Evolutionary conservation across 2,888 invertebrate species (phyloP), one percentile per base, ranked within the genome.

Genomic region (Notocelia uddmanniana): DNA sequence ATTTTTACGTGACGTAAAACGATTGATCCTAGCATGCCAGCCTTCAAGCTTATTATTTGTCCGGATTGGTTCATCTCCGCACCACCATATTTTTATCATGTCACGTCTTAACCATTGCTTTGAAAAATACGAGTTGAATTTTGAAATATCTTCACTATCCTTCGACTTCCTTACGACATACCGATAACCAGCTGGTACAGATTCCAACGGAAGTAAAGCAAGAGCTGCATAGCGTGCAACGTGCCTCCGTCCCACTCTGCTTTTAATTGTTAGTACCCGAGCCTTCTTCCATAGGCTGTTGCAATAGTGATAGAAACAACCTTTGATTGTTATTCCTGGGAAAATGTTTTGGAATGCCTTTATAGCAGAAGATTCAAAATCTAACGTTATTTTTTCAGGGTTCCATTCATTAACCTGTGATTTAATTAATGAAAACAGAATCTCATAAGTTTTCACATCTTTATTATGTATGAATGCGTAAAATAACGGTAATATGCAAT

Each of bases 11-110:
- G 58, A 58, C 18, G n/a, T 18, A 26, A 58, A 34, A 58, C 58
- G 58, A 34, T 34, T 34, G 58, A 34, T 34, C 58, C 34, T 58
- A 11, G 57, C 57, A 18, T 57, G 57, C 57, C 57, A 57, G n/a
- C 57, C 19, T 57, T 57, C 57, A n/a, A 57, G 57, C 57, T 57
- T 57, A n/a, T 57, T 57, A 57, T 57, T 57, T 26, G 57, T 57
- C 3, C 34, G 58, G 18, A 58, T 37, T 34, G 34, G 58, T 58
- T 58, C 58, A 58, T 58, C 58, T 58, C 58, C 58, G 37, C 37
- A 34, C 34, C 57, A 57, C 57, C 57, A 57, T 26, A 57, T 26
- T 58, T 58, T 58, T 8, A 41, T 58, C 34, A 41, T 58, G 26
- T 58, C 26, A 26, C 5, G 58, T 58, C 26, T 58, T 37, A 34